These are phyloP conservation scores for Saccopteryx bilineata DNA, from an alignment of 2,113 vertebrate genomes.

Conservation along the genomic window DNA sequence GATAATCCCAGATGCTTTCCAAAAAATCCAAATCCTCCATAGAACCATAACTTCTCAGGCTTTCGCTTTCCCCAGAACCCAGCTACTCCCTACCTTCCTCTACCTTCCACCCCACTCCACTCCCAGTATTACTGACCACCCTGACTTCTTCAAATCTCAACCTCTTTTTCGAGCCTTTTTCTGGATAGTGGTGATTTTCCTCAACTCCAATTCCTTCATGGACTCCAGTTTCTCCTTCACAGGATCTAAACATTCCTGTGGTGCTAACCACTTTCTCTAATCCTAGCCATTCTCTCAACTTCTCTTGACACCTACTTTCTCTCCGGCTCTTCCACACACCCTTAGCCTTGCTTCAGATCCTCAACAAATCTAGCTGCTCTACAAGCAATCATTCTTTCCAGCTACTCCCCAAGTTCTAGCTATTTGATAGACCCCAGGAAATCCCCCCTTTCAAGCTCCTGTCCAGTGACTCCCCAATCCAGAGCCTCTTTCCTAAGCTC, in stretches of 20 bases:
- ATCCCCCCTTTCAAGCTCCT: too few species aligned
- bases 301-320: neutral
- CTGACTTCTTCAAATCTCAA: neutral
- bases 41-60: neutral
- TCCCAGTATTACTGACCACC: neutral
- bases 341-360: neutral
- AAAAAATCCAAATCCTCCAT: neutral
- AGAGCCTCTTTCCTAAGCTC: neutral
- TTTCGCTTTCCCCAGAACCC: too few species aligned
- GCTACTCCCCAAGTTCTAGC: neutral
- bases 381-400: neutral
- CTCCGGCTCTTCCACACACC: neutral
- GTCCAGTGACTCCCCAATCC: neutral
- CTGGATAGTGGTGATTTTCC: too few species aligned
- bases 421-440: neutral
- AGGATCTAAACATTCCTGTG: too few species aligned
- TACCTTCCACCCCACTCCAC: neutral
- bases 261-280: neutral
- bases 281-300: neutral
- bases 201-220: neutral
- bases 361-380: neutral
- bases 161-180: neutral
- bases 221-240: neutral
- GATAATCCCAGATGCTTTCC: neutral
- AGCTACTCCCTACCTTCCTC: neutral